Base-by-base conservation (phyloP, 1,140 invertebrate genomes). In the Triops longicaudatus region DNA sequence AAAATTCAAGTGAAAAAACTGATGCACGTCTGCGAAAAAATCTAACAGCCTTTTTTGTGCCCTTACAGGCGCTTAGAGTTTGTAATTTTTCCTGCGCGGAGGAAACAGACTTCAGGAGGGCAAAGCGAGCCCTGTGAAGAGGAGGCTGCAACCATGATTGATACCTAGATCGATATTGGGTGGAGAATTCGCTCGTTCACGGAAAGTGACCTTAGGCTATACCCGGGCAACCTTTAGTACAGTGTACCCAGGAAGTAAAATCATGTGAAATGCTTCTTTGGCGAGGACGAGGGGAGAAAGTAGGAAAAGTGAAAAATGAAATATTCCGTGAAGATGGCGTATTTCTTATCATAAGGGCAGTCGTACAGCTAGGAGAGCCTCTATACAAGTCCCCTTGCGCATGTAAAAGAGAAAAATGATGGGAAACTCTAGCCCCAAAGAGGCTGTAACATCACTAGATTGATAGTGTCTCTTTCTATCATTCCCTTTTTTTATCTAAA, bases 401-500 rank as follows among this genome's bases (percentile, higher is more conserved):
- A 63, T 63, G 50, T 63, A n/a, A 63, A n/a, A 22, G 50, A 63
- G 50, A 63, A 63, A 22, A 63, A 63, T 22, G 50, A 63, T 63
- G 50, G 50, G 50, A 63, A 22, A n/a, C 6, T 17, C 17, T 63
- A 63, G 17, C 50, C 14, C 50, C 0, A 2, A 63, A 63, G 50
- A 63, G 50, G 17, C 17, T 63, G 50, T 63, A 63, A 63, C 50
- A 63, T 63, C 17, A 17, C 6, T 63, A n/a, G 50, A 63, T 63
- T 22, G 50, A 63, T 63, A 22, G 22, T 63, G 22, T 63, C 50
- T 17, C 50, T 1, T 17, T n/a, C n/a, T n/a, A n/a, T 63, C 22
- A 6, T 63, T 4, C 44, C 5, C 14, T 22, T 22, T 22, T 9
- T 6, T 22, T 22, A 14, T 4, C 44, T 4, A 3, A 3, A 0